These are phyloP conservation scores for Triplophysa siluroides DNA, from an alignment of 2,113 vertebrate genomes.

Conservation along the genomic window DNA sequence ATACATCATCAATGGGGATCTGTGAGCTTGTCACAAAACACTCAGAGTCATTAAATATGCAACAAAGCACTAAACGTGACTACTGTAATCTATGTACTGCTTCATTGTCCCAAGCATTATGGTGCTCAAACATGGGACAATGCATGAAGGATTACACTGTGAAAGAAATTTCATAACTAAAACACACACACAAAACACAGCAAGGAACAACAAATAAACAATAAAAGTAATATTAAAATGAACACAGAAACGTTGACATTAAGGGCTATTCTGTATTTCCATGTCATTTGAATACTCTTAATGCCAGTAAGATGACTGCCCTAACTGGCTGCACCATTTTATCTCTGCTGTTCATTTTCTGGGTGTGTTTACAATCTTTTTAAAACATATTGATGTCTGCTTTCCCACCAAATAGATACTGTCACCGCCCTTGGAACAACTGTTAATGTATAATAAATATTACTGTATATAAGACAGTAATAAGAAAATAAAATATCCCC, in stretches of 20 bases:
- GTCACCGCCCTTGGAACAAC: neutral
- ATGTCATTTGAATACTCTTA: slow-evolving; percentile 24
- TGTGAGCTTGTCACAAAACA: too few species aligned
- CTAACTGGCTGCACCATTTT: slow-evolving; percentile 56
- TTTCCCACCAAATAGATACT: slow-evolving; percentile 27
- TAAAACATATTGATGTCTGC: slow-evolving; percentile 66
- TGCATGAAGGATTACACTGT: too few species aligned
- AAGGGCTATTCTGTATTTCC: slow-evolving; percentile 1
- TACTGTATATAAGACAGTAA: neutral
- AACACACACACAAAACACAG: too few species aligned
- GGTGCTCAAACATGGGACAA: too few species aligned
- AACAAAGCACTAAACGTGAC: too few species aligned
- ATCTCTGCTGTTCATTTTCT: slow-evolving; percentile 63
- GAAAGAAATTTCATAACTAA: too few species aligned
- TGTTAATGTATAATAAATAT: neutral
- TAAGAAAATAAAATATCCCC: too few species aligned
- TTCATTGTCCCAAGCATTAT: too few species aligned
- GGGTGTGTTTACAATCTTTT: slow-evolving; percentile 78
- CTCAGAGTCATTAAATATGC: too few species aligned
- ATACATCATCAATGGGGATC: too few species aligned
- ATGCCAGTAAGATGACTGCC: neutral
- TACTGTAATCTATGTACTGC: too few species aligned
- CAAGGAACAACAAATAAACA: too few species aligned
- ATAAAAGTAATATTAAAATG: neutral
- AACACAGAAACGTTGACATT: neutral